Evolutionary conservation across 2,888 invertebrate species (phyloP).

Genomic region (Papilio demoleus): DNA sequence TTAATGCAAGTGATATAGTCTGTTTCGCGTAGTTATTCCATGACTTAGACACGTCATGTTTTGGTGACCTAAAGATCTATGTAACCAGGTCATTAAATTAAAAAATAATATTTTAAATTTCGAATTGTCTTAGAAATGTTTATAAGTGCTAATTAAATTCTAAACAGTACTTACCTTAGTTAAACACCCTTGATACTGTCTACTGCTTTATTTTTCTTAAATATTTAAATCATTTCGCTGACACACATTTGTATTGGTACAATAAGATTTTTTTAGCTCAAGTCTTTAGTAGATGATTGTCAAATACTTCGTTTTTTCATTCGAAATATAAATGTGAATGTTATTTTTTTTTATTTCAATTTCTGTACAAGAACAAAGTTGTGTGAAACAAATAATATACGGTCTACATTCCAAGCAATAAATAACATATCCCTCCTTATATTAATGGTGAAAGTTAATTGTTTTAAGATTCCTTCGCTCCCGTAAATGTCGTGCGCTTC

Average conservation of each 20-base stretch:
- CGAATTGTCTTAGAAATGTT: too few relatives aligned
- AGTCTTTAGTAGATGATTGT: not conserved
- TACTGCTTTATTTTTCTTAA: not conserved
- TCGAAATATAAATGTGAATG: not conserved
- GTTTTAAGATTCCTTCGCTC: constrained; percentile 26
- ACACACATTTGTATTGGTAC: constrained; percentile 20
- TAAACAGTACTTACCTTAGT: not conserved
- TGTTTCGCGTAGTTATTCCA: not conserved
- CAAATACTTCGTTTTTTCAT: not conserved
- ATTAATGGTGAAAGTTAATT: constrained; percentile 28
- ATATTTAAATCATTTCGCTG: constrained; percentile 22
- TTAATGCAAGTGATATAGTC: constrained; percentile 30
- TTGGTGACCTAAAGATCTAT: too few relatives aligned
- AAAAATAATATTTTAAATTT: too few relatives aligned
- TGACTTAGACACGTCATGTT: too few relatives aligned
- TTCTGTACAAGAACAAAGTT: not conserved
- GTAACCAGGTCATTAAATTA: too few relatives aligned
- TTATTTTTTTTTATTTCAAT: not conserved
- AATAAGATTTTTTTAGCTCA: not conserved
- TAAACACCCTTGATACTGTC: not conserved
- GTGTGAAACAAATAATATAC: not conserved
- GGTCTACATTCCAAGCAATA: constrained; percentile 45
- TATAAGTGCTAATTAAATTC: not conserved
- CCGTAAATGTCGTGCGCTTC: constrained; percentile 23
- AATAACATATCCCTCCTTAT: constrained; percentile 27